These are phyloP conservation scores for Cryptoblepharus egeriae DNA, from an alignment of 2,797 vertebrate genomes.

Conservation along the genomic window DNA sequence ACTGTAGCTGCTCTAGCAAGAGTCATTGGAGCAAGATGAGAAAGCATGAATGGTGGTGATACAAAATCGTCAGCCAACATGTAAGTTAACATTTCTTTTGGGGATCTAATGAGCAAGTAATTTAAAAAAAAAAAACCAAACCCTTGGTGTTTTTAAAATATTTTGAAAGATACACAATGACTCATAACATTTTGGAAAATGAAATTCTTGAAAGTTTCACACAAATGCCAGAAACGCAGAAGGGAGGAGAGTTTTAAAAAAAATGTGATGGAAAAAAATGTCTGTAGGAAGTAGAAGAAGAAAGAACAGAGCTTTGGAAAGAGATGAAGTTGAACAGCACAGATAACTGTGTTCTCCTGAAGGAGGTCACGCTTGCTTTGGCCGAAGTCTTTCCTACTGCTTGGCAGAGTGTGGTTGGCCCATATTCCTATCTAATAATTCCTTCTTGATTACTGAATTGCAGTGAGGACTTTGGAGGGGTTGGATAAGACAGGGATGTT, in stretches of 20 bases:
- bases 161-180: slow-evolving; percentile 72
- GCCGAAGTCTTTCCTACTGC: slow-evolving; percentile 35
- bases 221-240: slow-evolving; percentile 68
- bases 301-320: slow-evolving; percentile 40
- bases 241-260: slow-evolving; percentile 66
- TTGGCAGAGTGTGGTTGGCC: slow-evolving; percentile 42
- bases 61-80: slow-evolving; percentile 59
- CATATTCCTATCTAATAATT: slow-evolving; percentile 12
- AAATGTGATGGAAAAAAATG: slow-evolving; percentile 57
- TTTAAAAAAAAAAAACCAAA: slow-evolving; percentile 59
- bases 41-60: slow-evolving; percentile 70
- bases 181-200: slow-evolving; percentile 73
- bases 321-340: slow-evolving; percentile 36
- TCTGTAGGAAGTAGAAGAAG: slow-evolving; percentile 44
- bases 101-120: slow-evolving; percentile 67
- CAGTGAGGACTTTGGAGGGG: slow-evolving; percentile 2
- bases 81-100: slow-evolving; percentile 73
- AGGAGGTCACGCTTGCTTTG: slow-evolving; percentile 32
- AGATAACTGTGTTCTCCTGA: slow-evolving; percentile 18
- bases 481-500: not conserved
- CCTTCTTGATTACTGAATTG: slow-evolving; percentile 6
- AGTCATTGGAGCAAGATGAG: slow-evolving; percentile 71
- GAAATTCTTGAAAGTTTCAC: slow-evolving; percentile 74
- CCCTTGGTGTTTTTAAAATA: slow-evolving; percentile 68
- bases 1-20: slow-evolving; percentile 67